These are phyloP conservation scores for Procambarus virginalis DNA, from an alignment of 1,140 invertebrate genomes.

Conservation along the genomic window DNA sequence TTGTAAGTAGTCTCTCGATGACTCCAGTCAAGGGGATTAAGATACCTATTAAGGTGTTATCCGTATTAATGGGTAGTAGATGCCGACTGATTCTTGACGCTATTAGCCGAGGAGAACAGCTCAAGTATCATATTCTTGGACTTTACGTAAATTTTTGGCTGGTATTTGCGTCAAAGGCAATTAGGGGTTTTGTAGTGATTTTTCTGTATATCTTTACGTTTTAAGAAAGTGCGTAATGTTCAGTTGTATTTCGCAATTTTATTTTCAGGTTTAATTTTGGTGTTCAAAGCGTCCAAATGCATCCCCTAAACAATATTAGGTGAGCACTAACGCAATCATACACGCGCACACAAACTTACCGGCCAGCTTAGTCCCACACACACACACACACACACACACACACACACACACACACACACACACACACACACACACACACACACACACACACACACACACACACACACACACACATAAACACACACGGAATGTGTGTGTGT, in stretches of 20 bases:
- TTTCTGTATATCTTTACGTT: no score
- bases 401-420: neutral
- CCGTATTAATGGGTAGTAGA: slow-evolving; percentile 38
- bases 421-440: neutral
- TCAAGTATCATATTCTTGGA: neutral
- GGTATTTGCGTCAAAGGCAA: no score
- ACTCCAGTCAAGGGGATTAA: slow-evolving; percentile 45
- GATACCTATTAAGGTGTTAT: slow-evolving; percentile 37
- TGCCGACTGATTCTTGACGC: slow-evolving; percentile 14
- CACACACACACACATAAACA: neutral
- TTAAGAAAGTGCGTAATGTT: no score
- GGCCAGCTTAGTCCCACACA: no score
- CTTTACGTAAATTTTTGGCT: neutral
- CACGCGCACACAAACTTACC: slow-evolving; percentile 13
- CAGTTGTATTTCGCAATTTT: no score
- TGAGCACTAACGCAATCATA: slow-evolving; percentile 1
- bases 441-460: neutral
- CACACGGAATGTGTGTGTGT: no score
- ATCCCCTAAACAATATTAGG: neutral
- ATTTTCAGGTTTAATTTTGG: no score
- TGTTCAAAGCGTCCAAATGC: no score
- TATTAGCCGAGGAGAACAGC: slow-evolving; percentile 32
- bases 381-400: neutral
- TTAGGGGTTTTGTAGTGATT: no score
- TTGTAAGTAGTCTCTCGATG: slow-evolving; percentile 16